Conservation (phyloP, 2,888 invertebrate species). For the Baccha elongata region DNA sequence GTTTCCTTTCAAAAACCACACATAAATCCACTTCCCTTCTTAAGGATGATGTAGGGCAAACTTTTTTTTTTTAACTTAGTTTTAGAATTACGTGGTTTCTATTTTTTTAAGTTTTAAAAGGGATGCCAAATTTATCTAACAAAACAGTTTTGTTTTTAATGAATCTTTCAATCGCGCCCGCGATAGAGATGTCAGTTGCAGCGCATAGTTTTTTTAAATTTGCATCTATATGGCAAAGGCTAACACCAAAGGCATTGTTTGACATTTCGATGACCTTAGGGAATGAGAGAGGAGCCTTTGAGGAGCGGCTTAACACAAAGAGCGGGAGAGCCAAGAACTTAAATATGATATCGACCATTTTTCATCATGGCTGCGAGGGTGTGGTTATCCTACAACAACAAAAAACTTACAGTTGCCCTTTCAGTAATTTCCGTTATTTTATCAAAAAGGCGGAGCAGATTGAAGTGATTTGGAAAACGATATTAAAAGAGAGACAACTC, state of each 20-base stretch:
- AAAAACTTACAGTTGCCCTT: conserved; percentile 19
- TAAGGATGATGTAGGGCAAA: conserved; percentile 23
- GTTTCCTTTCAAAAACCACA: conserved; percentile 1
- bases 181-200: conserved; percentile 50
- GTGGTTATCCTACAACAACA: conserved; percentile 76
- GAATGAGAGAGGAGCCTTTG: conserved; percentile 49
- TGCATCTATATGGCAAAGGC: conserved; percentile 16
- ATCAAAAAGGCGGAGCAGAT: conserved; percentile 67
- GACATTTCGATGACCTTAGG: conserved; percentile 82
- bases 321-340: conserved; percentile 38
- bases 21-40: conserved; percentile 11
- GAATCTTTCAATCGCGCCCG: not conserved
- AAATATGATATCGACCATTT: conserved; percentile 73
- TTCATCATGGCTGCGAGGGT: conserved; percentile 82
- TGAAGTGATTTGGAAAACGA: conserved; percentile 31
- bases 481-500: conserved; percentile 16
- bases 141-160: not conserved
- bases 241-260: conserved; percentile 77
- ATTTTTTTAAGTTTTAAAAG: conserved; percentile 5
- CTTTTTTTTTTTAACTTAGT: conserved; percentile 35
- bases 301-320: conserved; percentile 16
- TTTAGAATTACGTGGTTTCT: conserved; percentile 26
- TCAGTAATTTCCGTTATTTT: conserved; percentile 19
- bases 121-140: conserved; percentile 27
- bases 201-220: conserved; percentile 45